These are phyloP conservation scores for Pogonocichla stellata DNA, from an alignment of 2,113 vertebrate species.

Conservation along the genomic window DNA sequence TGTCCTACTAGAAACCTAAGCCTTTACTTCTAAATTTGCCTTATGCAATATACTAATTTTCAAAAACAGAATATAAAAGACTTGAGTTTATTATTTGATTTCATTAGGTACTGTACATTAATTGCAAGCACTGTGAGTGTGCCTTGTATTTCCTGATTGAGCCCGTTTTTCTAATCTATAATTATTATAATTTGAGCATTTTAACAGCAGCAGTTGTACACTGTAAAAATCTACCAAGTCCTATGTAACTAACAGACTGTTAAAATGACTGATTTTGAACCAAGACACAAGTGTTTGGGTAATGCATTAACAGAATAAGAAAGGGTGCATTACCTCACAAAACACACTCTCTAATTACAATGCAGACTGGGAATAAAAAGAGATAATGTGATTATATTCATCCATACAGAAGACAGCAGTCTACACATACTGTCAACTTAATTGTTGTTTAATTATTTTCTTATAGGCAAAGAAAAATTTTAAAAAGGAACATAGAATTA, in stretches of 20 bases:
- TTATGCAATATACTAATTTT: neutral
- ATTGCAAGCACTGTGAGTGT: neutral
- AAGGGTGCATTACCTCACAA: neutral
- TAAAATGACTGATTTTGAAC: neutral
- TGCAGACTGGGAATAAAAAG: neutral
- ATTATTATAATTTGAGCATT: neutral
- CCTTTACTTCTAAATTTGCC: neutral
- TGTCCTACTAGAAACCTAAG: neutral
- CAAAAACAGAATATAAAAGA: neutral
- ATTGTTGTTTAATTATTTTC: neutral
- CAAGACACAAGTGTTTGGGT: neutral
- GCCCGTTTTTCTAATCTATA: neutral
- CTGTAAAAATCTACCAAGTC: neutral
- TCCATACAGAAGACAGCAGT: neutral
- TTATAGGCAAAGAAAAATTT: neutral
- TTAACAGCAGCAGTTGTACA: neutral
- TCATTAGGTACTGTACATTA: neutral
- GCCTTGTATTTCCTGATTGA: neutral
- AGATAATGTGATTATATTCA: neutral
- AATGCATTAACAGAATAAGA: neutral
- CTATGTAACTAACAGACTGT: neutral
- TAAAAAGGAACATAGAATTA: neutral
- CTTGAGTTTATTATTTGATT: neutral
- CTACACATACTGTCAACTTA: neutral
- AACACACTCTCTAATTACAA: neutral